Conservation (phyloP, 1,140 invertebrate genomes). For the Brachionus sp. region DNA sequence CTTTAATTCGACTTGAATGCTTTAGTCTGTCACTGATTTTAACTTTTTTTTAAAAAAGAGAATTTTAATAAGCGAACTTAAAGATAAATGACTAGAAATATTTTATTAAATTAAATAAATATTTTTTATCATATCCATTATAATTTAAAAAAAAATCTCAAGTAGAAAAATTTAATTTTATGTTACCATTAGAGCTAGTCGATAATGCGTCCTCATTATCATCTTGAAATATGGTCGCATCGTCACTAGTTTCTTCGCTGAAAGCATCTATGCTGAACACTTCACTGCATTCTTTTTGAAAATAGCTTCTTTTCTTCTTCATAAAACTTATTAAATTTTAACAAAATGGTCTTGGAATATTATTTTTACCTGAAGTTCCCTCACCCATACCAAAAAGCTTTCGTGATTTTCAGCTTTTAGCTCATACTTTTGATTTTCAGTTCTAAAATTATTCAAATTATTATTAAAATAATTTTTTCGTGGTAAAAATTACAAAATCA, state of each 20-base stretch:
- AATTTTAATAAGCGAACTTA: background rate
- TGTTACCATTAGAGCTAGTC: background rate
- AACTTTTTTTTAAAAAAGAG: background rate
- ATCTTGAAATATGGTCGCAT: background rate
- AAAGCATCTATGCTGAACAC: background rate
- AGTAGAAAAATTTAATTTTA: slow-evolving; percentile 23
- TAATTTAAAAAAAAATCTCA: background rate
- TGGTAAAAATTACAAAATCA: slow-evolving; percentile 10
- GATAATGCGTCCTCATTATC: slow-evolving; percentile 2
- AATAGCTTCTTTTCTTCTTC: slow-evolving; percentile 14
- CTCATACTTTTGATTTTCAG: slow-evolving; percentile 55
- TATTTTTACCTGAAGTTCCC: slow-evolving; percentile 55
- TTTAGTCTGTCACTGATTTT: background rate
- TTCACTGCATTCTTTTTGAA: background rate
- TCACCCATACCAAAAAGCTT: slow-evolving; percentile 60
- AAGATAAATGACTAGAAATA: background rate
- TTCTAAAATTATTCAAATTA: slow-evolving; percentile 50
- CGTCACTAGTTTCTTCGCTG: background rate
- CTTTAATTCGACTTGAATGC: slow-evolving; percentile 4
- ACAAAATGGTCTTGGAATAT: background rate
- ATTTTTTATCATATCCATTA: background rate
- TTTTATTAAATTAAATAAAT: background rate
- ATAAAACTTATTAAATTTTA: background rate
- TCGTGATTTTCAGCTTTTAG: slow-evolving; percentile 60
- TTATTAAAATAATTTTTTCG: background rate